Conservation (phyloP, 2,113 vertebrate genomes). For the Vidua macroura region DNA sequence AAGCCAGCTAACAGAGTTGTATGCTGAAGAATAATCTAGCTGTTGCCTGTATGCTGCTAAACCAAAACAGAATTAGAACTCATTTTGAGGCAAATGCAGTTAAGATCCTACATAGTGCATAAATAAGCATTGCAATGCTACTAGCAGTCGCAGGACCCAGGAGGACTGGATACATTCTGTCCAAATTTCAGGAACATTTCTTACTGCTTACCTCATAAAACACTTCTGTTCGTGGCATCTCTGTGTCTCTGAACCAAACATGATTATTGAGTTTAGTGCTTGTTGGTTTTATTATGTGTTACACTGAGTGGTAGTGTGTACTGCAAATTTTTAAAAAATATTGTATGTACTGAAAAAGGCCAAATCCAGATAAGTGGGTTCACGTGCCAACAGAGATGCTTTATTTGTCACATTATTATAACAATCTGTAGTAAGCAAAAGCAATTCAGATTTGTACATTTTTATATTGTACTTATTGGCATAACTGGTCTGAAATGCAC, state of each 20-base stretch:
- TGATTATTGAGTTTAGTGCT: slow-evolving; percentile 61
- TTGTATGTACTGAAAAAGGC: slow-evolving; percentile 67
- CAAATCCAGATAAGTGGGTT: slow-evolving; percentile 73
- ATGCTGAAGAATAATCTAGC: slow-evolving; percentile 69
- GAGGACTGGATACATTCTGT: slow-evolving; percentile 71
- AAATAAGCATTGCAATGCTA: slow-evolving; percentile 63
- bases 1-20: slow-evolving; percentile 70
- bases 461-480: slow-evolving; percentile 70
- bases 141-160: slow-evolving; percentile 75
- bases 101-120: slow-evolving; percentile 59
- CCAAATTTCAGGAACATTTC: slow-evolving; percentile 79
- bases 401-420: slow-evolving; percentile 71
- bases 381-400: slow-evolving; percentile 68
- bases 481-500: slow-evolving; percentile 84
- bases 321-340: slow-evolving; percentile 54
- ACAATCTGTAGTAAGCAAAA: slow-evolving; percentile 69
- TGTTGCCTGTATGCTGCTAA: slow-evolving; percentile 77
- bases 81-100: slow-evolving; percentile 70
- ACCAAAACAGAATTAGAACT: slow-evolving; percentile 74
- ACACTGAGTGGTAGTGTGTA: slow-evolving; percentile 53
- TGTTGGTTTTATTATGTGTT: slow-evolving; percentile 60
- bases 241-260: slow-evolving; percentile 73
- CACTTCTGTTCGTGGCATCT: slow-evolving; percentile 67
- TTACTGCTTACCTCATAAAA: slow-evolving; percentile 82
- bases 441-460: slow-evolving; percentile 69